A percentile compares a stretch with the other conserved stretches of the same genome.
These are phyloP conservation scores for Caenorhabditis remanei DNA, from an alignment of 1,140 invertebrate genomes.

Conservation along the genomic window DNA sequence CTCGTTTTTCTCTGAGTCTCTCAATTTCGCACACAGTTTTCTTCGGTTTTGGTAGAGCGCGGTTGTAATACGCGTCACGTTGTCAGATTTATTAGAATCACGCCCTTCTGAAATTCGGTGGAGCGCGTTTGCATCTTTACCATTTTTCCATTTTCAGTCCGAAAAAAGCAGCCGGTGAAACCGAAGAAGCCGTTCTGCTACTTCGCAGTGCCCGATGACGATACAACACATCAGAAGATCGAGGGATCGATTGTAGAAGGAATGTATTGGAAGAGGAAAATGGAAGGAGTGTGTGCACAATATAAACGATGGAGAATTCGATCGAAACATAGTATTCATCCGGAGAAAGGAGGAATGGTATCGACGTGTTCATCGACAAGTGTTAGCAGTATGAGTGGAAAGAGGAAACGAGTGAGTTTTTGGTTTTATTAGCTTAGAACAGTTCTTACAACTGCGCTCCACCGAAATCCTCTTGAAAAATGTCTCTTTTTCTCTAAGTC, in stretches of 20 bases:
- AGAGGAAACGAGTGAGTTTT: constrained; percentile 70
- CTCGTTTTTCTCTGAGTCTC: too few relatives aligned
- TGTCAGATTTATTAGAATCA: too few relatives aligned
- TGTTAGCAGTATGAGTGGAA: constrained; percentile 19
- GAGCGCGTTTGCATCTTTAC: neutral
- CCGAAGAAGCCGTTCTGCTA: constrained; percentile 76
- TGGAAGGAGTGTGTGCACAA: constrained; percentile 95
- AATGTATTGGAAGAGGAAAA: constrained; percentile 98
- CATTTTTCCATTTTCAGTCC: constrained; percentile 63
- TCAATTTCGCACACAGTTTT: too few relatives aligned
- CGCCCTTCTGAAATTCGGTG: too few relatives aligned
- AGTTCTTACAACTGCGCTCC: too few relatives aligned
- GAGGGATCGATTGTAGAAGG: constrained; percentile 84
- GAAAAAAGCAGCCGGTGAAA: constrained; percentile 71
- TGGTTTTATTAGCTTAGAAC: too few relatives aligned
- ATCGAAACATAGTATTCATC: constrained; percentile 61
- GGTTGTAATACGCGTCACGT: too few relatives aligned
- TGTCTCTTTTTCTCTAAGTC: too few relatives aligned
- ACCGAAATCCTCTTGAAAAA: too few relatives aligned
- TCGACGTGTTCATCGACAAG: constrained; percentile 26
- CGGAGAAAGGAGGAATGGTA: constrained; percentile 65
- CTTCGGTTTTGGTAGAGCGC: too few relatives aligned
- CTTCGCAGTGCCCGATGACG: constrained; percentile 77
- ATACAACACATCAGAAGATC: constrained; percentile 76
- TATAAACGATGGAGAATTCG: constrained; percentile 96